Evolutionary conservation across 2,888 invertebrate species (phyloP), one percentile per base, ranked within the genome.

Genomic region (Doris montereyensis): DNA sequence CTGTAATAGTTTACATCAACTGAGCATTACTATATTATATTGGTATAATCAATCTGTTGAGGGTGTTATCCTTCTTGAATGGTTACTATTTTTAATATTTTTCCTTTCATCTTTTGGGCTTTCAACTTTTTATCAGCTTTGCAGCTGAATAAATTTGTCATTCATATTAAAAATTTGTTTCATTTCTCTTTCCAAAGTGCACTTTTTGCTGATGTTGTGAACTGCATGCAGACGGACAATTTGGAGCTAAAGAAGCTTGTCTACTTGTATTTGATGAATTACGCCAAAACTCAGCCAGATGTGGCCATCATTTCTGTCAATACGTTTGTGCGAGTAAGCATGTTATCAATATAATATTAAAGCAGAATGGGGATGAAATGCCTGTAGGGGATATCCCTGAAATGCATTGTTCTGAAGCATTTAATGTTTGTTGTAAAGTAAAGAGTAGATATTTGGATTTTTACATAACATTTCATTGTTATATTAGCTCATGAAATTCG

Each of bases 241-340:
- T 93, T 99, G 90, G 99, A 99, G 92, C 92, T 99, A 86, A 99
- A 99, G 93, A 99, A 99, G 90, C 93, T 99, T 73, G 99, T 99
- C 0, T 99, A 99, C 92, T 93, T 99, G 75, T 99, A 99, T 91
- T 93, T 99, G 87, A 99, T 99, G 99, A 99, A 99, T 92, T 99
- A 99, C 92, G 99, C 99, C 77, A 99, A 99, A 92, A 98, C 97
- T 76, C 99, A 99, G 92, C 99, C 99, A 0, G 99, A 99, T 91
- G 97, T 99, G 96, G 99, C 99, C 77, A 99, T 99, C 82, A 98
- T 99, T 98, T 99, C 99, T 13, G 99, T 99, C 80, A 99, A 99
- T 93, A 99, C 99, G 5, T 99, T 99, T 93, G 99, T 99, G 84
- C 99, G 98, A 95, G 97, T 97, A 41, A 76, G 58, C 26, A n/a